These are phyloP conservation scores for Vannuccia rotundouncinata DNA, from an alignment of 2,888 invertebrate genomes.

Conservation along the genomic window DNA sequence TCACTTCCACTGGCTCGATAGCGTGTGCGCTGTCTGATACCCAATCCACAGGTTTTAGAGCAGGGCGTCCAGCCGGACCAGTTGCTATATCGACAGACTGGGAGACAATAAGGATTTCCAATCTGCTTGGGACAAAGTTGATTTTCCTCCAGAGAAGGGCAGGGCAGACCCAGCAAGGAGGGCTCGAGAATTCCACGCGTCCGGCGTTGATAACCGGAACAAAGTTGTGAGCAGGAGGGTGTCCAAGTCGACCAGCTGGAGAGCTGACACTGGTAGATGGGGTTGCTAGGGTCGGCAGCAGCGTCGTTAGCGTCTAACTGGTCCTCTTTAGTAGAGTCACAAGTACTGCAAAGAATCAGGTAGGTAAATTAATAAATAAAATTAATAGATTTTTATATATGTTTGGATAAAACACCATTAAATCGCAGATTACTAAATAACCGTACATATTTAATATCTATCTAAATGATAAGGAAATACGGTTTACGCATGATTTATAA, in stretches of 20 bases:
- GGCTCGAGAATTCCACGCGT: not conserved
- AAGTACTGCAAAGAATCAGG: not conserved
- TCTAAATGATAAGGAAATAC: too few species aligned
- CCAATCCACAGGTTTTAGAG: not conserved
- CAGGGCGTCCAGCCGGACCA: slow-evolving; percentile 30
- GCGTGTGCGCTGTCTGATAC: not conserved
- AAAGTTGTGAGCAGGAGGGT: not conserved
- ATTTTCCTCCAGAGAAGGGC: not conserved
- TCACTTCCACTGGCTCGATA: not conserved
- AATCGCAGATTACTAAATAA: too few species aligned
- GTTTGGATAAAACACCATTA: too few species aligned
- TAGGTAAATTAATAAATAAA: too few species aligned
- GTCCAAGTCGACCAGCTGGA: not conserved
- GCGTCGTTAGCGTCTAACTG: not conserved
- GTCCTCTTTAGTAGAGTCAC: not conserved
- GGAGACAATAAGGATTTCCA: not conserved
- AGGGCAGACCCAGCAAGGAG: not conserved
- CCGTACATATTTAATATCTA: too few species aligned
- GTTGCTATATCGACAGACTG: not conserved
- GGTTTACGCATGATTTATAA: too few species aligned
- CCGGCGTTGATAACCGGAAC: not conserved
- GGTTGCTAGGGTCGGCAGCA: not conserved
- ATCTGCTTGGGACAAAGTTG: not conserved
- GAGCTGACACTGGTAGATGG: not conserved
- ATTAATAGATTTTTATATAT: too few species aligned